Evolutionary conservation across 2,797 vertebrate genomes (phyloP).

Genomic region (Bradypodion pumilum): DNA sequence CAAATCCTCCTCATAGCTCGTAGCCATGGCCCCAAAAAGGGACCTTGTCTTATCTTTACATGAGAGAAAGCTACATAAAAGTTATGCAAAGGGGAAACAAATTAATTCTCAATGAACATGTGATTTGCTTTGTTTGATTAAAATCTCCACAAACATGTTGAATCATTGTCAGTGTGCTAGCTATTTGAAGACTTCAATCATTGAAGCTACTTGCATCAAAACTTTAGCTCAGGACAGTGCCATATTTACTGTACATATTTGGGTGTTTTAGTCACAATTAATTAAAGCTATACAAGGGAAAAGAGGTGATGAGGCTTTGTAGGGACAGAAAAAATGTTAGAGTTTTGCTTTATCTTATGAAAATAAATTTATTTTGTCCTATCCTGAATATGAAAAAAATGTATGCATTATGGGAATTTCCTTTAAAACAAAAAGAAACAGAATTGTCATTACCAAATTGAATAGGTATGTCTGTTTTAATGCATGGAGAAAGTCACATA

Average conservation of each 20-base stretch:
- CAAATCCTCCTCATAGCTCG: too few species aligned
- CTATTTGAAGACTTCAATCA: not conserved
- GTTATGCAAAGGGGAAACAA: constrained; percentile 13
- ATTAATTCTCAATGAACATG: constrained; percentile 2
- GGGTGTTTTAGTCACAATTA: not conserved
- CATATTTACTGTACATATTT: not conserved
- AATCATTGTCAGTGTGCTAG: not conserved
- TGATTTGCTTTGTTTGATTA: constrained; percentile 13
- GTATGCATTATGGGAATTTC: too few species aligned
- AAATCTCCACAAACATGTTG: not conserved
- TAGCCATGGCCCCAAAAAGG: too few species aligned
- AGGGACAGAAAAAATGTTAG: not conserved
- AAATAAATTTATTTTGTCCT: not conserved
- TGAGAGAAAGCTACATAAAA: not conserved
- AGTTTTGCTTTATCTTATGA: too few species aligned
- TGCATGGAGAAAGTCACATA: too few species aligned
- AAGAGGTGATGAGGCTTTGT: not conserved
- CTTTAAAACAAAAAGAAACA: too few species aligned
- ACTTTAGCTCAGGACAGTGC: not conserved
- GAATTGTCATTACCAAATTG: too few species aligned
- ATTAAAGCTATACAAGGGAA: not conserved
- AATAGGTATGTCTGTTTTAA: too few species aligned
- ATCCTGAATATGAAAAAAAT: not conserved
- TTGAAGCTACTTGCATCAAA: constrained; percentile 6
- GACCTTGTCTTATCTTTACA: not conserved